Evolutionary conservation across 2,797 vertebrate genomes (phyloP).

Genomic region (Hybognathus amarus): DNA sequence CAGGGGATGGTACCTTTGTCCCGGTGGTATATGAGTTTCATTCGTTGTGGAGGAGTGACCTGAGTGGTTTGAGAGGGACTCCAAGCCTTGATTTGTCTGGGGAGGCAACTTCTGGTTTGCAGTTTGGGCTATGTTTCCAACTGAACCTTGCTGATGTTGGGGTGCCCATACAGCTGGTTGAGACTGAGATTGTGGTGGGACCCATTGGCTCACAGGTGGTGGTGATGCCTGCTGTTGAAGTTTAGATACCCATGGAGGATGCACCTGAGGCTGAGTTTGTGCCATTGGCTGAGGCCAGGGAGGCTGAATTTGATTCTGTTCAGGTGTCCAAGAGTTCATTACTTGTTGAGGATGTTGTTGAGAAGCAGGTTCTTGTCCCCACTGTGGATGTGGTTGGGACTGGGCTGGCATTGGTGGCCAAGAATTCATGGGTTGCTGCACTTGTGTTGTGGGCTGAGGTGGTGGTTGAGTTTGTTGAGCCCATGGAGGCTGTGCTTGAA

Average conservation of each 20-base stretch:
- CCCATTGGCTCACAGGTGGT: slow-evolving; percentile 69
- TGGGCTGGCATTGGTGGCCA: slow-evolving; percentile 73
- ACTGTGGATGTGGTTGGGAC: slow-evolving; percentile 69
- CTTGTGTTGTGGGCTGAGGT: slow-evolving; percentile 54
- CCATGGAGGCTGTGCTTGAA: slow-evolving; percentile 73
- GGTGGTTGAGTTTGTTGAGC: slow-evolving; percentile 69
- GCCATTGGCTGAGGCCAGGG: slow-evolving; percentile 50
- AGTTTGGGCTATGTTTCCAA: slow-evolving; percentile 68
- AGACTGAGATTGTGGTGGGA: slow-evolving; percentile 61
- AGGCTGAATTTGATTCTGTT: slow-evolving; percentile 56
- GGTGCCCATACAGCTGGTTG: slow-evolving; percentile 68
- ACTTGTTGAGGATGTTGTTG: slow-evolving; percentile 67
- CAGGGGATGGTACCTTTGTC: slow-evolving; percentile 72
- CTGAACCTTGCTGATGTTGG: slow-evolving; percentile 77
- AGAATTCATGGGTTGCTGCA: slow-evolving; percentile 66
- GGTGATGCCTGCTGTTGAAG: slow-evolving; percentile 69
- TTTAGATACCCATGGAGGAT: slow-evolving; percentile 71
- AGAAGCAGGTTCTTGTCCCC: slow-evolving; percentile 71
- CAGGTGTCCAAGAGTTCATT: slow-evolving; percentile 56
- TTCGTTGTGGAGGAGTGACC: slow-evolving; percentile 70
- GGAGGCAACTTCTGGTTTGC: slow-evolving; percentile 63
- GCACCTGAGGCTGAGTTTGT: slow-evolving; percentile 64
- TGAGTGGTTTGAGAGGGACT: slow-evolving; percentile 64
- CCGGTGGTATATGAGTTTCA: slow-evolving; percentile 70
- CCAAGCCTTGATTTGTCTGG: slow-evolving; percentile 76